Evolutionary conservation across 2,797 vertebrate genomes (phyloP), one percentile per base, ranked within the genome.

Genomic region (Kryptolebias ocellatus): DNA sequence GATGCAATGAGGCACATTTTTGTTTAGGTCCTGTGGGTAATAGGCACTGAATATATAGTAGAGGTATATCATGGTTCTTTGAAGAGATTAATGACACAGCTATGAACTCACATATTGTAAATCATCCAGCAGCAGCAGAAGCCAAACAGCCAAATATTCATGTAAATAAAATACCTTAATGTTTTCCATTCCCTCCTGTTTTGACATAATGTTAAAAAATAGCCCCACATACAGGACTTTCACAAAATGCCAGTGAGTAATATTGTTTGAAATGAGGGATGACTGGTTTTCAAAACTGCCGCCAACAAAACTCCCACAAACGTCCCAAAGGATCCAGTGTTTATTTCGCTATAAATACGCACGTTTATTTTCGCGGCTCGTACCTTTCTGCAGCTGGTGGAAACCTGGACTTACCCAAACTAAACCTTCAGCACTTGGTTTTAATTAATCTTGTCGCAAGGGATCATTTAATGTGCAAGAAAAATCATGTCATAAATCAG

Each of bases 341-440:
- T 90, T 87, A 85, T 81, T 81, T 86, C 17, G 7, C 64, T 78
- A 72, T 77, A 85, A 84, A 88, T 84, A 79, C 24, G 27, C 28
- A 27, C 51, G 70, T 83, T 88, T 85, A 78, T 83, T 88, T 84
- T 84, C 55, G 66, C 73, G 62, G 56, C 72, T 44, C 10, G 8
- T 37, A 80, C 53, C 69, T 60, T 74, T 84, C 76, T 74, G 68
- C 66, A 51, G 59, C 50, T 27, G 50, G 15, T 11, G 37, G 10
- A 1, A 71, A 65, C 9, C 58, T 76, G 34, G 39, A 73, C 75
- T 74, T 80, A 71, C 68, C 59, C 73, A 55, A 66, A 28, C 58
- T 65, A 17, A 56, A 49, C 69, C 62, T 18, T 28, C 67, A 7
- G 27, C 44, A n/a, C 55, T 78, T 56, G 56, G 57, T 61, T 69